phyloP scores from a whole-genome alignment of 2,113 vertebrate species.

The Mugil cephalus region DNA sequence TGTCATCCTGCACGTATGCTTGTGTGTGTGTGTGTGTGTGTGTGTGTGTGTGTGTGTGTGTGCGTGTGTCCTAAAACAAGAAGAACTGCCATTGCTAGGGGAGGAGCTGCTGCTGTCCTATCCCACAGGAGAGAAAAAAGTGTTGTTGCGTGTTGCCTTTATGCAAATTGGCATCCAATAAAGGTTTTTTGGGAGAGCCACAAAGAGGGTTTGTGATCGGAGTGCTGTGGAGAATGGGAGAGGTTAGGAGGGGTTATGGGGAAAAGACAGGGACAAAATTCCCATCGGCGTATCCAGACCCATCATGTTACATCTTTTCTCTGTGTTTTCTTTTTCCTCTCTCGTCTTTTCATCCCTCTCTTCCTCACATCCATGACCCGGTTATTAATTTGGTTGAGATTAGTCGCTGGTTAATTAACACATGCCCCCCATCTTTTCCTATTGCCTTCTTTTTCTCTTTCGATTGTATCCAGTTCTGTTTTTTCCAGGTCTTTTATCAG shows the following conservation, averaged over 20 bases:
- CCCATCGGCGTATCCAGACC: constrained; percentile 75
- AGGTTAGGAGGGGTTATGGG: constrained; percentile 85
- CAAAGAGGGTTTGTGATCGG: constrained; percentile 82
- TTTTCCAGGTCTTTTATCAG: constrained; percentile 48
- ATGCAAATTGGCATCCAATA: constrained; percentile 84
- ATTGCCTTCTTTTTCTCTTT: constrained; percentile 38
- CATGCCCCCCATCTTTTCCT: constrained; percentile 39
- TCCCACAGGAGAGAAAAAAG: constrained; percentile 69
- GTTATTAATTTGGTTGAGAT: constrained; percentile 79
- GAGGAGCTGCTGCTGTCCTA: constrained; percentile 64
- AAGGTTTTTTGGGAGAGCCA: constrained; percentile 68
- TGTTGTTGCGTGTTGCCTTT: constrained; percentile 84
- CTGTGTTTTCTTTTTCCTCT: constrained; percentile 36
- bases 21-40: constrained; percentile 24
- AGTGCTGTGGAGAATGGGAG: constrained; percentile 71
- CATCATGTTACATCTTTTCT: constrained; percentile 71
- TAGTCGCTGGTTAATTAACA: constrained; percentile 77
- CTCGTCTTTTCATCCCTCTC: constrained; percentile 53
- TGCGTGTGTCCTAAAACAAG: constrained; percentile 57
- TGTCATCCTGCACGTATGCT: constrained; percentile 55
- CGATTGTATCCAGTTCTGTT: constrained; percentile 56
- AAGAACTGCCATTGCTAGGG: constrained; percentile 54
- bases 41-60: constrained; percentile 26
- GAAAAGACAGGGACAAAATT: constrained; percentile 81
- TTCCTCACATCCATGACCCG: constrained; percentile 67